A percentile compares a stretch with the other conserved stretches of the same genome.
phyloP scores from a whole-genome alignment of 2,797 vertebrate genomes.

The Clarias fuscus region DNA sequence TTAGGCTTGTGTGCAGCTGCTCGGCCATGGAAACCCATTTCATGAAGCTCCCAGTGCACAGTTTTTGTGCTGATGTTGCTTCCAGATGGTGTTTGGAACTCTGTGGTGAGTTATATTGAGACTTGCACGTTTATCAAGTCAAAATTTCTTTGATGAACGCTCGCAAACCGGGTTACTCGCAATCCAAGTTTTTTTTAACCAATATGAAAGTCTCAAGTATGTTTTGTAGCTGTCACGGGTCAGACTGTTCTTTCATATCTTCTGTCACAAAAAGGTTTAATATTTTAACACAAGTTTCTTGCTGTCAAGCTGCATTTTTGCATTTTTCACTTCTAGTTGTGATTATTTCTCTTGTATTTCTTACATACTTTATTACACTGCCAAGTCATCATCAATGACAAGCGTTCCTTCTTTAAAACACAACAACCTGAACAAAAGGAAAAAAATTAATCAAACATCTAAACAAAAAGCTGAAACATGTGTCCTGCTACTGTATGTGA shows the following conservation, averaged over 20 bases:
- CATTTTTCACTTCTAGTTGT: background rate
- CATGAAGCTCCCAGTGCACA: background rate
- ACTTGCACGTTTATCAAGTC: too few species aligned
- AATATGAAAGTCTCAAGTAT: background rate
- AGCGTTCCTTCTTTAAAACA: background rate
- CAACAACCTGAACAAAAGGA: background rate
- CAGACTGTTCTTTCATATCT: background rate
- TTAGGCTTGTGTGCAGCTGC: conserved; percentile 8
- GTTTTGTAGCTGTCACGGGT: background rate
- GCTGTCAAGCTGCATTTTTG: background rate
- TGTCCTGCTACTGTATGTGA: conserved; percentile 26
- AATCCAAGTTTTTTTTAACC: background rate
- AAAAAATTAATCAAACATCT: background rate
- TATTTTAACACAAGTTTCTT: too few species aligned
- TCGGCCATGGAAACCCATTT: background rate
- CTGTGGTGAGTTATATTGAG: background rate
- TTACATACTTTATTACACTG: background rate
- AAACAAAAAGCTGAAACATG: background rate
- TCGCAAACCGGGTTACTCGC: too few species aligned
- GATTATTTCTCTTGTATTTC: background rate
- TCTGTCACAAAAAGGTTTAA: background rate
- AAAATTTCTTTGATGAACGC: too few species aligned
- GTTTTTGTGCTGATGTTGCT: conserved; percentile 6
- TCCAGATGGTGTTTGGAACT: conserved; percentile 2
- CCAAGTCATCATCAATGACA: background rate